These are phyloP conservation scores for Chloromyia formosa DNA, from an alignment of 2,888 invertebrate species.

Conservation along the genomic window DNA sequence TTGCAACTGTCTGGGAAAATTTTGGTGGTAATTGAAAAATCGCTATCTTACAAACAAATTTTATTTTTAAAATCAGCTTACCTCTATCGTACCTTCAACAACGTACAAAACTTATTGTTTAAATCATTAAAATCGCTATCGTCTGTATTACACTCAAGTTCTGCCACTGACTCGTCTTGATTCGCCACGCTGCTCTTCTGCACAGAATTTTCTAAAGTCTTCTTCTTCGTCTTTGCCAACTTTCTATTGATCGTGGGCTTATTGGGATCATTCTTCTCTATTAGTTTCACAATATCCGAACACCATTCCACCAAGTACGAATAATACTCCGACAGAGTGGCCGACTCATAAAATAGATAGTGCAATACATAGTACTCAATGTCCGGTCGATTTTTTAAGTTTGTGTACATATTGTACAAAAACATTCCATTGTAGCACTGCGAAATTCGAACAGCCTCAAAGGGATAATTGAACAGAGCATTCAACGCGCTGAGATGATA, in stretches of 20 bases:
- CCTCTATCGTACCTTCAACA: conserved; percentile 53
- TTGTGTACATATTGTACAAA: conserved; percentile 75
- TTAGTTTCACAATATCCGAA: conserved; percentile 55
- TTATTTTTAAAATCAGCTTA: too few species aligned
- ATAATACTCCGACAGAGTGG: conserved; percentile 61
- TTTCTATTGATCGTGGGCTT: conserved; percentile 52
- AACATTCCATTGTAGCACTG: conserved; percentile 79
- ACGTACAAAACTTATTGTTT: conserved; percentile 60
- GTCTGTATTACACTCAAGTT: conserved; percentile 48
- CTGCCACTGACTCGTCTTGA: not conserved
- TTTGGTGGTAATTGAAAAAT: too few species aligned
- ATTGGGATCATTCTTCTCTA: conserved; percentile 54
- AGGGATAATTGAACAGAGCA: conserved; percentile 70
- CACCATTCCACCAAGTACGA: conserved; percentile 59
- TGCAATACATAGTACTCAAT: conserved; percentile 67
- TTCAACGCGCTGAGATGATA: conserved; percentile 67
- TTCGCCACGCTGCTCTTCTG: not conserved
- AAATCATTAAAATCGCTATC: conserved; percentile 58
- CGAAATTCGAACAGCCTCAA: conserved; percentile 68
- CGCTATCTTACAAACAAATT: too few species aligned
- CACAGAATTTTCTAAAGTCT: conserved; percentile 48
- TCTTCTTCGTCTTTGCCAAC: conserved; percentile 55
- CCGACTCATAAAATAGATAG: conserved; percentile 62
- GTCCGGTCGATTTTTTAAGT: conserved; percentile 69
- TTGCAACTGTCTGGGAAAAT: too few species aligned